phyloP scores from a whole-genome alignment of 2,113 vertebrate species.

The Castor canadensis region DNA sequence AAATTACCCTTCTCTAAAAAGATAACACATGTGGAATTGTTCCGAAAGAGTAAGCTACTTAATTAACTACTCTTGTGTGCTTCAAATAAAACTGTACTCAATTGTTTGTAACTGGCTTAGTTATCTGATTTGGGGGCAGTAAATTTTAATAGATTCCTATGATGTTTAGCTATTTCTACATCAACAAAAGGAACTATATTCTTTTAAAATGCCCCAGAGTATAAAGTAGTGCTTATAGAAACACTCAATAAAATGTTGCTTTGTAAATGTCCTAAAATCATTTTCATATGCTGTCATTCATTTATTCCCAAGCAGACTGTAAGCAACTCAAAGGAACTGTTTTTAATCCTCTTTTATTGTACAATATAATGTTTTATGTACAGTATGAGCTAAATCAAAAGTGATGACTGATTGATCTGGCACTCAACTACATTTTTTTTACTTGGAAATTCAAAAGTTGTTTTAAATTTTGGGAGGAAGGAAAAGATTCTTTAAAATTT shows the following conservation, averaged over 20 bases:
- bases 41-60: conserved; percentile 55
- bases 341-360: conserved; percentile 60
- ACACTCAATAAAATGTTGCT: conserved; percentile 52
- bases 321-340: conserved; percentile 53
- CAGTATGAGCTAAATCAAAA: not conserved
- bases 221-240: conserved; percentile 63
- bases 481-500: not conserved
- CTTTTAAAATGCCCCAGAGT: conserved; percentile 53
- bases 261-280: conserved; percentile 61
- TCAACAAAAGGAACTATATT: conserved; percentile 46
- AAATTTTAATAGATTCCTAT: conserved; percentile 56
- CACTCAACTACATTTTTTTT: not conserved
- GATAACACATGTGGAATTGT: conserved; percentile 56
- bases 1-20: conserved; percentile 53
- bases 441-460: conserved; percentile 26
- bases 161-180: conserved; percentile 59
- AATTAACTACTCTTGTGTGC: not conserved
- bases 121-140: conserved; percentile 39
- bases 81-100: conserved; percentile 44
- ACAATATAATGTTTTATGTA: conserved; percentile 41
- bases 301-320: conserved; percentile 55
- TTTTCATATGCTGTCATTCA: conserved; percentile 67
- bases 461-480: conserved; percentile 30
- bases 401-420: conserved; percentile 26
- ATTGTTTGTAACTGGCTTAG: conserved; percentile 59